phyloP scores from a whole-genome alignment of 1,140 invertebrate genomes.

The Euglossa dilemma region DNA sequence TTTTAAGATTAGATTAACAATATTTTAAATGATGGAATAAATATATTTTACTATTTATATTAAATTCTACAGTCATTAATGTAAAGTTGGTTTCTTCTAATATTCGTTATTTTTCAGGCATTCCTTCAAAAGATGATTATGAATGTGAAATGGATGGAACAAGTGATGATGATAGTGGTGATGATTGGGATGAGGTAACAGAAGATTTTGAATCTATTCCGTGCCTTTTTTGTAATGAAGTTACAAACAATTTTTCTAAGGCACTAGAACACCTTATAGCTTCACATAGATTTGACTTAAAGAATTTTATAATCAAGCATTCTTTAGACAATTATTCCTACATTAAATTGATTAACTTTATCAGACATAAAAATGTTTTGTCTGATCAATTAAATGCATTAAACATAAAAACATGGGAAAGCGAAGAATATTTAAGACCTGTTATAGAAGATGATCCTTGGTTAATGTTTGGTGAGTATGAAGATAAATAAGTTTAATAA shows the following conservation, averaged over 20 bases:
- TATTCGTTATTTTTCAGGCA: conserved; percentile 10
- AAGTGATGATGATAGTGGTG: conserved; percentile 80
- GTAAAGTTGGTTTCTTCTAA: background rate
- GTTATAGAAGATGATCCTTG: conserved; percentile 89
- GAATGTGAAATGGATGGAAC: conserved; percentile 60
- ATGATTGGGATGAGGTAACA: conserved; percentile 82
- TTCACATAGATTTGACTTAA: conserved; percentile 88
- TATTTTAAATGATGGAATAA: background rate
- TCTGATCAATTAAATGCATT: conserved; percentile 83
- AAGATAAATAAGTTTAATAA: background rate
- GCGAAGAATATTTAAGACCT: conserved; percentile 92
- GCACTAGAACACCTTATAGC: conserved; percentile 82
- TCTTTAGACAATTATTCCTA: conserved; percentile 92
- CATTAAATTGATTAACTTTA: conserved; percentile 94
- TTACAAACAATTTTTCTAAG: conserved; percentile 74
- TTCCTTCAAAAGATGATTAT: conserved; percentile 27
- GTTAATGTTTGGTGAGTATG: conserved; percentile 90
- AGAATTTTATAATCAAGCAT: conserved; percentile 86
- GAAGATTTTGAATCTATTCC: conserved; percentile 73
- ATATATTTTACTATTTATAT: background rate
- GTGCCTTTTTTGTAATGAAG: conserved; percentile 84
- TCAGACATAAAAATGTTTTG: conserved; percentile 86
- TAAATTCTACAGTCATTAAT: background rate
- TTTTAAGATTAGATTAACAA: background rate
- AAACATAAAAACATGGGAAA: conserved; percentile 85